A percentile compares a stretch with the other conserved stretches of the same genome.
phyloP scores from a whole-genome alignment of 2,888 invertebrate species.

The Barypeithes pellucidus region DNA sequence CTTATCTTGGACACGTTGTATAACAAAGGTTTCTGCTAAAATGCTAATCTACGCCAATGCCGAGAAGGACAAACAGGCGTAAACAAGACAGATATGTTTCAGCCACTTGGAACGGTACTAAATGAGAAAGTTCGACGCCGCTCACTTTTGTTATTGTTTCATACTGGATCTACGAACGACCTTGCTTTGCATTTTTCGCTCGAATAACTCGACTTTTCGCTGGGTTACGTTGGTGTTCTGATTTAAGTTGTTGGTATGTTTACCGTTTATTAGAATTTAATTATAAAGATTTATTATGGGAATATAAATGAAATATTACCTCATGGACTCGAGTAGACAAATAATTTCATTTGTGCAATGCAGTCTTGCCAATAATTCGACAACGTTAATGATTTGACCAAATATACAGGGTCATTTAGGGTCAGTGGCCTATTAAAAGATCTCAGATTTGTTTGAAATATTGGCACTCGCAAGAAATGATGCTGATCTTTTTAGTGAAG shows the following conservation, averaged over 20 bases:
- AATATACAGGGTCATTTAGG: no score
- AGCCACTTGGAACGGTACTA: conserved; percentile 30
- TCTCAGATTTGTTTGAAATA: no score
- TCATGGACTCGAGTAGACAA: no score
- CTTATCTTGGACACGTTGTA: no score
- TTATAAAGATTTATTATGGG: not conserved
- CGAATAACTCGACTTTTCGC: conserved; percentile 30
- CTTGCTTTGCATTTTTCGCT: conserved; percentile 43
- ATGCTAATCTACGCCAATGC: conserved; percentile 38
- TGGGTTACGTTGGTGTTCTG: conserved; percentile 37
- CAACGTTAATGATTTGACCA: no score
- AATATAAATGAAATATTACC: not conserved
- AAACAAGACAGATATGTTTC: conserved; percentile 11
- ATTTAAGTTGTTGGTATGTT: conserved; percentile 3
- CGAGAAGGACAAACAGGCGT: conserved; percentile 29
- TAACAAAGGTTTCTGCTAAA: not conserved
- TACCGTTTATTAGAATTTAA: not conserved
- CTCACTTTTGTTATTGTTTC: conserved; percentile 52
- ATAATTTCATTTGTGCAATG: no score
- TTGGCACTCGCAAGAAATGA: no score
- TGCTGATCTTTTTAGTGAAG: no score
- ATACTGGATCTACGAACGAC: conserved; percentile 51
- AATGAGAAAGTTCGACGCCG: conserved; percentile 46
- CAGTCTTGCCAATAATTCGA: no score
- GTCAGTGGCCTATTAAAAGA: no score